A percentile compares a stretch with the other conserved stretches of the same genome.
phyloP scores from a whole-genome alignment of 2,888 invertebrate genomes.

The Microchrysa polita region DNA sequence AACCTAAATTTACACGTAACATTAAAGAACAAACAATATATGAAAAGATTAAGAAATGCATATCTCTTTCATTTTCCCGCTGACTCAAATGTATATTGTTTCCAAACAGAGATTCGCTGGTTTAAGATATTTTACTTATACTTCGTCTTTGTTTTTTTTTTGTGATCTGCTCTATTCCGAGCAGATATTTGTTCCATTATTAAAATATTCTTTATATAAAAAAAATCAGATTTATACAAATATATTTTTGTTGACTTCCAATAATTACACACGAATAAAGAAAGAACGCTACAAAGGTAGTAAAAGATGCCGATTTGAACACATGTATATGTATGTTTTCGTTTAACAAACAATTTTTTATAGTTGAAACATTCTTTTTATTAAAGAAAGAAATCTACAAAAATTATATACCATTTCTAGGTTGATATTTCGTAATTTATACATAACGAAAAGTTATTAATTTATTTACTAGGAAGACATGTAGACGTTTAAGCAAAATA shows the following conservation, averaged over 20 bases:
- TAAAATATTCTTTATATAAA: background rate
- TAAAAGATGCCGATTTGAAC: too few relatives aligned
- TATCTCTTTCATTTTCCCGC: background rate
- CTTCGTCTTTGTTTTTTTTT: too few relatives aligned
- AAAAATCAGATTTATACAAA: too few relatives aligned
- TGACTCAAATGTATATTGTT: conserved; percentile 12
- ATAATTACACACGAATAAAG: too few relatives aligned
- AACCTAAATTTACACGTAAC: conserved; percentile 19
- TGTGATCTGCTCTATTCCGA: background rate
- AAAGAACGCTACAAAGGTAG: too few relatives aligned
- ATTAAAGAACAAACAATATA: background rate
- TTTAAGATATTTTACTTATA: too few relatives aligned
- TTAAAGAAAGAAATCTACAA: too few relatives aligned
- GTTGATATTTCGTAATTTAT: conserved; percentile 39
- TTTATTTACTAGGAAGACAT: conserved; percentile 41
- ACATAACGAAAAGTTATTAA: conserved; percentile 34
- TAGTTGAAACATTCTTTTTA: too few relatives aligned
- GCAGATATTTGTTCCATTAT: background rate
- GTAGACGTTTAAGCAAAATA: conserved; percentile 26
- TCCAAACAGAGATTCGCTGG: too few relatives aligned
- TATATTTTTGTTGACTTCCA: too few relatives aligned
- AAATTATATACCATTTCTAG: conserved; percentile 21
- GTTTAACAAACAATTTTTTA: too few relatives aligned
- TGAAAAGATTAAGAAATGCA: background rate
- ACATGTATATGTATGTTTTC: too few relatives aligned